A percentile compares a stretch with the other conserved stretches of the same genome.
These are phyloP conservation scores for Disparrhopalites patrizii DNA, from an alignment of 2,888 invertebrate genomes.

Conservation along the genomic window DNA sequence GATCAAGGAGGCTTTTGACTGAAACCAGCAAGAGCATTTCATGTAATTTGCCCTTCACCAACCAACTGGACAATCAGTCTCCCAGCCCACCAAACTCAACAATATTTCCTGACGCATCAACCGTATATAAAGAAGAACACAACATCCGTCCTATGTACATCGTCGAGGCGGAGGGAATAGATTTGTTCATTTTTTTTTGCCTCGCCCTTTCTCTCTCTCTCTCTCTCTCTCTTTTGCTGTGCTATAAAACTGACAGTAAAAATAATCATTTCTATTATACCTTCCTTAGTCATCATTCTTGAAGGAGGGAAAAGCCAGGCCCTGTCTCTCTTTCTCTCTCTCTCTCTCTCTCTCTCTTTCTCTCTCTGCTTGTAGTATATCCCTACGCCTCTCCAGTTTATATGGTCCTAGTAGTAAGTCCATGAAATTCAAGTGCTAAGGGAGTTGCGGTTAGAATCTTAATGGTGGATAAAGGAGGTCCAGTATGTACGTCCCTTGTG, in stretches of 20 bases:
- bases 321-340: background rate
- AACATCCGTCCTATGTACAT: background rate
- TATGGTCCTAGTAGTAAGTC: too few relatives aligned
- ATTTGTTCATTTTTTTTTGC: background rate
- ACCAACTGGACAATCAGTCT: constrained; percentile 7
- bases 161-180: background rate
- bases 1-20: background rate
- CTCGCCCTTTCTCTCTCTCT: too few relatives aligned
- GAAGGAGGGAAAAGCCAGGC: background rate
- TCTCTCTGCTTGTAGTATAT: too few relatives aligned
- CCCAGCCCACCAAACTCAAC: background rate
- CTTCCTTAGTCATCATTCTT: too few relatives aligned
- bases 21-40: background rate
- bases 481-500: too few relatives aligned
- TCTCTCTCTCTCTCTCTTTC: background rate
- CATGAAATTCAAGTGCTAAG: too few relatives aligned
- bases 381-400: background rate
- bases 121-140: background rate
- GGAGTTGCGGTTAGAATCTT: background rate
- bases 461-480: background rate
- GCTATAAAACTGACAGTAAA: constrained; percentile 6
- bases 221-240: too few relatives aligned
- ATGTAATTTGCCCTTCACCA: background rate
- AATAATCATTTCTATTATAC: constrained; percentile 4
- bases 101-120: constrained; percentile 1